Evolutionary conservation across 2,888 invertebrate genomes (phyloP), one percentile per base, ranked within the genome.

Genomic region (Dorcus parallelipipedus): DNA sequence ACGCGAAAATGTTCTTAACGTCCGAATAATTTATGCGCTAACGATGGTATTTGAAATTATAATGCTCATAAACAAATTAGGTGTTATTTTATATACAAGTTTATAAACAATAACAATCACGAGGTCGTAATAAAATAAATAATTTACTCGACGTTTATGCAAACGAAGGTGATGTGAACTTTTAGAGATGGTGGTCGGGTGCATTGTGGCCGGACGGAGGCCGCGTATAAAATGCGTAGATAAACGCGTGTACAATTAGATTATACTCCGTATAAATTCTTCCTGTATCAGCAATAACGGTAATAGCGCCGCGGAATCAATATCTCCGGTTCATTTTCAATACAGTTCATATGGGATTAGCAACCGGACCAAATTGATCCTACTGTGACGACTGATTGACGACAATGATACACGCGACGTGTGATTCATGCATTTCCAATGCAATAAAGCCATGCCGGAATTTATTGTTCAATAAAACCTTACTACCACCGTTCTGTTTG

Each of bases 351-450:
- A 64, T 64, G 61, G 67, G 68, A 67, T 69, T 67, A 66, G 64
- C 56, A 61, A 62, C 61, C 62, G 62, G 56, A 59, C 58, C 64
- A 67, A 69, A 70, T 70, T 69, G 69, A 71, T 68, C 69, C 68
- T 59, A 70, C 69, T 72, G 70, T 72, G 71, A 70, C 72, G 72
- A 71, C 69, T 75, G 76, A 76, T 76, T 74, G 76, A 76, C 76
- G 75, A 73, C 71, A 71, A 69, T 71, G 71, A 71, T 73, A 70
- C 74, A 75, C 71, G 75, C 69, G 64, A 69, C 65, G 67, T 69
- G 67, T 68, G 66, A 68, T 65, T 67, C 65, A 65, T 68, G 65
- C 64, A 65, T 65, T 68, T 67, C 62, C 66, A 67, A 67, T 66
- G 68, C 62, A 63, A 61, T 62, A 64, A 62, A 64, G 62, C 61